These are phyloP conservation scores for Polyommatus icarus DNA, from an alignment of 2,888 invertebrate genomes.

Conservation along the genomic window DNA sequence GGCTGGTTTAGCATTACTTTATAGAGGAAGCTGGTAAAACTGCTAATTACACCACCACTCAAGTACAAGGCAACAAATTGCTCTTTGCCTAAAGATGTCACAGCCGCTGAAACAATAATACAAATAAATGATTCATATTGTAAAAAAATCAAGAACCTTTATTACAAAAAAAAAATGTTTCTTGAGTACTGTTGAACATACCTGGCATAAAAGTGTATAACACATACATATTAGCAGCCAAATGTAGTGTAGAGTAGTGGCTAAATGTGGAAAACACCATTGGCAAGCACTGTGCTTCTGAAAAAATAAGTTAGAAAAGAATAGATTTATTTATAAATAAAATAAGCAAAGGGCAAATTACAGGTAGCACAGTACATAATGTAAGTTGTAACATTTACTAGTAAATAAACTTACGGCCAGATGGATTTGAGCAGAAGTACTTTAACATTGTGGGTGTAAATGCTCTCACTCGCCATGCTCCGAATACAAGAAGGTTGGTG, in stretches of 20 bases:
- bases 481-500: constrained; percentile 88
- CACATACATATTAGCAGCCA: constrained; percentile 97
- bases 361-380: no score
- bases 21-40: constrained; percentile 90
- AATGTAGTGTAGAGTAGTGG: constrained; percentile 92
- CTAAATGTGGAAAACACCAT: constrained; percentile 98
- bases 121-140: no score
- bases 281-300: constrained; percentile 89
- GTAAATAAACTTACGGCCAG: constrained; percentile 81
- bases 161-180: no score
- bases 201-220: constrained; percentile 89
- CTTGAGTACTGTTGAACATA: constrained; percentile 41
- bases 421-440: constrained; percentile 92
- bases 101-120: constrained; percentile 76
- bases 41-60: constrained; percentile 92
- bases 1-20: constrained; percentile 86
- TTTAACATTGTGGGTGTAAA: constrained; percentile 87
- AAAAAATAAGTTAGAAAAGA: constrained; percentile 45
- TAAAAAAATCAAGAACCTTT: no score
- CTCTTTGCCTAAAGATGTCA: constrained; percentile 90
- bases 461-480: constrained; percentile 88
- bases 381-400: neutral
- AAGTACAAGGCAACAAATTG: constrained; percentile 95
- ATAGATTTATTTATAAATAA: no score
- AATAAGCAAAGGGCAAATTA: no score